phyloP scores from a whole-genome alignment of 2,113 vertebrate species.

The Tragulus kanchil region DNA sequence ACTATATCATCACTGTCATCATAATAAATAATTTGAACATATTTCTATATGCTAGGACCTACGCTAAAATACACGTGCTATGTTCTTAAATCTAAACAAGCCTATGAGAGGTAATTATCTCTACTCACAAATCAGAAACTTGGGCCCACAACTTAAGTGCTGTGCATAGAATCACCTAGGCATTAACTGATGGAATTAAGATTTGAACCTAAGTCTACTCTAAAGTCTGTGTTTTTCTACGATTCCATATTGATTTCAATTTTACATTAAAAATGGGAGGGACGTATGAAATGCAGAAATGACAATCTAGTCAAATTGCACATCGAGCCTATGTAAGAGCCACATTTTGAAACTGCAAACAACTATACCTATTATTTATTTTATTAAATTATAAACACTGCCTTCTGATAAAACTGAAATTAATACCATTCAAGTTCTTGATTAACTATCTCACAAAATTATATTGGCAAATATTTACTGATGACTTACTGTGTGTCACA shows the following conservation, averaged over 20 bases:
- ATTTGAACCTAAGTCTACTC: background rate
- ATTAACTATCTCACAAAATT: constrained; percentile 40
- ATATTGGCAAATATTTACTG: background rate
- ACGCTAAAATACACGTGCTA: constrained; percentile 16
- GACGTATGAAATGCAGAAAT: background rate
- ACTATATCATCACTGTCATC: background rate
- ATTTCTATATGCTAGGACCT: background rate
- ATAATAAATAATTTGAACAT: background rate
- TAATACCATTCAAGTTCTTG: constrained; percentile 26
- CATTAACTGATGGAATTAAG: constrained; percentile 21
- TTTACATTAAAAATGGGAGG: background rate
- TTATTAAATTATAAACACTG: constrained; percentile 44
- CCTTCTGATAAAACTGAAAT: constrained; percentile 13
- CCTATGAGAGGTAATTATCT: background rate
- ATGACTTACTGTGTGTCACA: background rate
- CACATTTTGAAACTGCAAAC: background rate
- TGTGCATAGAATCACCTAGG: background rate
- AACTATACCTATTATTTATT: constrained; percentile 23
- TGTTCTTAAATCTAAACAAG: background rate
- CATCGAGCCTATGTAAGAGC: background rate
- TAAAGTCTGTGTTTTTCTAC: background rate
- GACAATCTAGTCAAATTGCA: constrained; percentile 4
- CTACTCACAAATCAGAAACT: constrained; percentile 1
- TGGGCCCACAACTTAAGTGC: background rate
- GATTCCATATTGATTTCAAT: background rate